phyloP scores from a whole-genome alignment of 2,888 invertebrate species.

The Mesorhabditis spiculigera region DNA sequence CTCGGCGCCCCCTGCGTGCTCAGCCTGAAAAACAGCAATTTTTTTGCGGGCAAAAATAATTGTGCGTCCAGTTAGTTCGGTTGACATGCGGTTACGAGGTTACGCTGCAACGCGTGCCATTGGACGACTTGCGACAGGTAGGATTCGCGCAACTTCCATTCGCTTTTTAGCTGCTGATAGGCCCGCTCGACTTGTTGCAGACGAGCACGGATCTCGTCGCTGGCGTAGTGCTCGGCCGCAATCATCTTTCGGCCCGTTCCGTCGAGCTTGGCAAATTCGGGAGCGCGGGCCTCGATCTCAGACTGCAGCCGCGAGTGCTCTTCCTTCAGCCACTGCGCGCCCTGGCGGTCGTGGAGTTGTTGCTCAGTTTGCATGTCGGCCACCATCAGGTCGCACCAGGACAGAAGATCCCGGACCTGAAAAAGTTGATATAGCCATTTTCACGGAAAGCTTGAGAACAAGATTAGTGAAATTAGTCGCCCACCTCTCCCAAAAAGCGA shows the following conservation, averaged over 20 bases:
- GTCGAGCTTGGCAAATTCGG: constrained; percentile 73
- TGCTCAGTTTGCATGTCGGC: constrained; percentile 76
- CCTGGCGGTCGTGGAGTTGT: constrained; percentile 69
- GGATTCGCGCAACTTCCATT: constrained; percentile 84
- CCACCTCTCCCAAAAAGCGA: constrained; percentile 76
- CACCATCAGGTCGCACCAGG: constrained; percentile 79
- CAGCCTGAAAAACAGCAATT: constrained; percentile 65
- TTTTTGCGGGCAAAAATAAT: neutral
- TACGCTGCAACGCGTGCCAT: constrained; percentile 83
- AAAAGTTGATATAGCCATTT: neutral
- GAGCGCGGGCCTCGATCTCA: constrained; percentile 73
- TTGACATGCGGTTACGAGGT: too few relatives aligned
- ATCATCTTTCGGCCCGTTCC: constrained; percentile 79
- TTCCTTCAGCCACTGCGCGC: constrained; percentile 66
- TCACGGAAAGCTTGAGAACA: constrained; percentile 10
- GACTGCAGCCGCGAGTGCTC: constrained; percentile 76
- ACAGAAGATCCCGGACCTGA: constrained; percentile 76
- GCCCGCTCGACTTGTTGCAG: constrained; percentile 65
- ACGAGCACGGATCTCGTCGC: constrained; percentile 59
- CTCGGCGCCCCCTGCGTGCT: constrained; percentile 85
- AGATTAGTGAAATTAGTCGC: too few relatives aligned
- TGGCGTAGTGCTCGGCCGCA: constrained; percentile 78
- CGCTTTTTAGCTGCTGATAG: constrained; percentile 74
- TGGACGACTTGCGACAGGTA: constrained; percentile 77
- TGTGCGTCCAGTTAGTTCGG: too few relatives aligned